Percentiles rank a stretch among this genome's conserved stretches.
Evolutionary conservation across 2,113 vertebrate genomes (phyloP).

Genomic region (Brachyistius frenatus): DNA sequence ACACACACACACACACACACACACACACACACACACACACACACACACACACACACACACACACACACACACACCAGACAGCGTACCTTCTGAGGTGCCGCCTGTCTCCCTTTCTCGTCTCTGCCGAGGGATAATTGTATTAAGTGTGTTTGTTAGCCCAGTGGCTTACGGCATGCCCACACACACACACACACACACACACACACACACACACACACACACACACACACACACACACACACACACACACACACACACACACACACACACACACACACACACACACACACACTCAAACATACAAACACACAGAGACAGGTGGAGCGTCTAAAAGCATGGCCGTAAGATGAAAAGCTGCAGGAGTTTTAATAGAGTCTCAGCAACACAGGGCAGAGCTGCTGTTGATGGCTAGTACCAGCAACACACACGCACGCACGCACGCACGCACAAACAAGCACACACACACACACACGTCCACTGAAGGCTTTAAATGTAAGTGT

Average conservation of each 20-base stretch:
- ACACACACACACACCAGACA: slow-evolving; percentile 53
- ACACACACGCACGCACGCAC: background rate
- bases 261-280: slow-evolving; percentile 24
- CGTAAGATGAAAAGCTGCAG: slow-evolving; percentile 58
- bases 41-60: slow-evolving; percentile 44
- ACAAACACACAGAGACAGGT: slow-evolving; percentile 38
- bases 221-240: slow-evolving; percentile 37
- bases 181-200: slow-evolving; percentile 24
- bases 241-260: slow-evolving; percentile 13
- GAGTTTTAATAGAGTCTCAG: slow-evolving; percentile 61
- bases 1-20: slow-evolving; percentile 37
- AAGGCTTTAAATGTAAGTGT: slow-evolving; percentile 3
- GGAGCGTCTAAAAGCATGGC: slow-evolving; percentile 31
- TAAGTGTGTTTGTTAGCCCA: slow-evolving; percentile 75
- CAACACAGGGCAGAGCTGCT: slow-evolving; percentile 59
- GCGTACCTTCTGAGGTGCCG: slow-evolving; percentile 62
- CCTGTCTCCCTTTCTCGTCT: slow-evolving; percentile 66
- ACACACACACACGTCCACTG: background rate
- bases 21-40: slow-evolving; percentile 31
- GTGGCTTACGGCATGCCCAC: slow-evolving; percentile 50
- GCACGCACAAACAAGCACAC: background rate
- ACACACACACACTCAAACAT: slow-evolving; percentile 1
- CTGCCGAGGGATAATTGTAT: slow-evolving; percentile 73
- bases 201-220: background rate
- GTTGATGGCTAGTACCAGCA: slow-evolving; percentile 58